Evolutionary conservation across 2,888 invertebrate genomes (phyloP), one percentile per base, ranked within the genome.

Genomic region (Cryptus armator): DNA sequence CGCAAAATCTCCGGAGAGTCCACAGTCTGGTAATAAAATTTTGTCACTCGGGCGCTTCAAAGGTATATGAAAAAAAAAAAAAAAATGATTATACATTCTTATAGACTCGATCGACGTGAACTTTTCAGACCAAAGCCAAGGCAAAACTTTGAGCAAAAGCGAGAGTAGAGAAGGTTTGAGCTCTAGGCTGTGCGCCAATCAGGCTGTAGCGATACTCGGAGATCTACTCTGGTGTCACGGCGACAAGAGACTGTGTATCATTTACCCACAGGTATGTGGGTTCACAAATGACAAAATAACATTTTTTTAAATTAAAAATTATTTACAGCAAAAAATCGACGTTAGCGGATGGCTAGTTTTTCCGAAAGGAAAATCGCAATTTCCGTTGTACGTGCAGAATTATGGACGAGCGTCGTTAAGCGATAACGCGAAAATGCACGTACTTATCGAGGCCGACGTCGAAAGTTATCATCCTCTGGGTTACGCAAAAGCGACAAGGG

Each of bases 151-250:
- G 76, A 88, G 37, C 72, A 89, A 85, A 78, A 86, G 24, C 43
- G 84, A 85, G 78, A 77, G 84, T 32, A 84, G 70, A 70, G 87
- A 82, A 37, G 87, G 91, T 83, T 89, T 95, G 67, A 95, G 95
- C 90, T 95, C 95, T 46, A 94, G 94, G 88, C 91, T 95, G 12
- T 95, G 95, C 89, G 94, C 93, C 74, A 95, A 95, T 91, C 95
- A 95, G 75, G 94, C 94, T 89, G 94, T 94, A 91, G 95, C 95
- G 82, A 95, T 95, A 91, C 93, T 96, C 7, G 96, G 96, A 91
- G 96, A 96, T 92, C 93, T 97, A 16, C 91, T 96, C 1, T 95
- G 95, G 94, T 94, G 94, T 86, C 93, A 94, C 66, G 95, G 94
- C 1, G 94, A 95, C 72, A 94, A 95, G 80, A 93, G 95, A 86